Base-by-base conservation (phyloP, 2,797 vertebrate genomes). In the Ispidina lecontei region DNA sequence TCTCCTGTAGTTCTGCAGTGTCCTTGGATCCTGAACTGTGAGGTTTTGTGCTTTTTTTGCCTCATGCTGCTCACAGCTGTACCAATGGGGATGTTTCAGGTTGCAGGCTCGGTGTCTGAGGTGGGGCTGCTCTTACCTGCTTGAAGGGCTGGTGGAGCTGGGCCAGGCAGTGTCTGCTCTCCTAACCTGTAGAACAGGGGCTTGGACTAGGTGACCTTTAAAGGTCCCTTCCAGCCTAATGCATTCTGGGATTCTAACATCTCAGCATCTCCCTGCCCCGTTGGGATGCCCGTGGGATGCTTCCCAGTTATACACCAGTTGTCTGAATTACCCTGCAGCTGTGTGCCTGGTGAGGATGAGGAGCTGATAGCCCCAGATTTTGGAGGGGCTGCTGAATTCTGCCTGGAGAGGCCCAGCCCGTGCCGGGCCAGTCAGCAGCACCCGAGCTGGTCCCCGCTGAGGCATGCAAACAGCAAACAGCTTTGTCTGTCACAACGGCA, bases 1-100 rank as follows among this genome's bases (percentile, higher is more conserved):
- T 84, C 78, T 91, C 37, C 74, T 62, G 65, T 58, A 41, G 39
- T 25, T 93, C 94, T 89, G 95, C 92, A 85, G 89, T 83, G 84
- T 91, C 93, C 87, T 92, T 91, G 91, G 64, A 84, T 87, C 55
- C 72, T 31, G 54, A 64, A 14, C 72, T 41, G 12, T 3, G 69
- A 80, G 72, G 26, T 23, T 83, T 67, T 71, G 37, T 56, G 86
- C 11, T 60, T 26, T 28, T 22, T 37, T 46, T 16, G 26, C 2
- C 31, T 23, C 59, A 51, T 83, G 59, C 86, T 89, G 84, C 89
- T 91, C 55, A 9, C 65, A 60, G 70, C 29, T 33, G 22, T 54
- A 31, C 2, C 0, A 12, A 44, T 2, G 10, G 69, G 65, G 59
- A 0, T 52, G 43, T 22, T 33, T 62, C 68, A 37, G 58, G 52